phyloP scores from a whole-genome alignment of 2,888 invertebrate species.

The Agrotis segetum region DNA sequence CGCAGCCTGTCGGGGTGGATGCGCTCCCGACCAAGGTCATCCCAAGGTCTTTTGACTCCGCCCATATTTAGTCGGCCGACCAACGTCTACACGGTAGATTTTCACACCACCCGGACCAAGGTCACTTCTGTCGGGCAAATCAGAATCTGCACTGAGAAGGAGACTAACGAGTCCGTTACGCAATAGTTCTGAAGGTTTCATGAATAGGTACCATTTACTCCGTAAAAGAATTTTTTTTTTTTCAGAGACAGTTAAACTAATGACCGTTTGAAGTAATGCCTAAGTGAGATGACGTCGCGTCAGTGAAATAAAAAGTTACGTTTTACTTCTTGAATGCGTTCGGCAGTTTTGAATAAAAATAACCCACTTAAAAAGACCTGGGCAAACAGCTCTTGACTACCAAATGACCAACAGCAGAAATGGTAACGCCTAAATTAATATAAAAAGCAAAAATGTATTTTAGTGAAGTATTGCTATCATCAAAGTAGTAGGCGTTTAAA shows the following conservation, averaged over 20 bases:
- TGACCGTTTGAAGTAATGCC: constrained; percentile 13
- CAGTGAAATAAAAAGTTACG: constrained; percentile 23
- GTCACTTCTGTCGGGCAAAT: too few species aligned
- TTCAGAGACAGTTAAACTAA: constrained; percentile 23
- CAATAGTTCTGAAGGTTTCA: too few species aligned
- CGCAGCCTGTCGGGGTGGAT: too few species aligned
- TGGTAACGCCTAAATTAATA: constrained; percentile 1
- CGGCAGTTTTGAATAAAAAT: background rate
- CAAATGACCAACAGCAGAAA: background rate
- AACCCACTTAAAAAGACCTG: too few species aligned
- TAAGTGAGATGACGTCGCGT: constrained; percentile 32
- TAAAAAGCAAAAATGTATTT: background rate
- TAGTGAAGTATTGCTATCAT: constrained; percentile 2
- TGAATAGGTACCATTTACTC: background rate
- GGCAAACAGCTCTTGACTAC: background rate
- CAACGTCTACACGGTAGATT: too few species aligned
- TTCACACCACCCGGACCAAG: too few species aligned
- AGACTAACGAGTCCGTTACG: too few species aligned
- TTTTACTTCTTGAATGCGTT: background rate
- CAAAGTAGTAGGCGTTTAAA: constrained; percentile 5
- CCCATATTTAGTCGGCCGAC: too few species aligned
- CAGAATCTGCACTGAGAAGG: too few species aligned
- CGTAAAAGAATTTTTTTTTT: background rate
- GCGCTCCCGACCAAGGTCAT: too few species aligned
- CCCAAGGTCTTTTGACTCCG: too few species aligned